Conservation (phyloP, 2,797 vertebrate species). For the Hippoglossus hippoglossus region DNA sequence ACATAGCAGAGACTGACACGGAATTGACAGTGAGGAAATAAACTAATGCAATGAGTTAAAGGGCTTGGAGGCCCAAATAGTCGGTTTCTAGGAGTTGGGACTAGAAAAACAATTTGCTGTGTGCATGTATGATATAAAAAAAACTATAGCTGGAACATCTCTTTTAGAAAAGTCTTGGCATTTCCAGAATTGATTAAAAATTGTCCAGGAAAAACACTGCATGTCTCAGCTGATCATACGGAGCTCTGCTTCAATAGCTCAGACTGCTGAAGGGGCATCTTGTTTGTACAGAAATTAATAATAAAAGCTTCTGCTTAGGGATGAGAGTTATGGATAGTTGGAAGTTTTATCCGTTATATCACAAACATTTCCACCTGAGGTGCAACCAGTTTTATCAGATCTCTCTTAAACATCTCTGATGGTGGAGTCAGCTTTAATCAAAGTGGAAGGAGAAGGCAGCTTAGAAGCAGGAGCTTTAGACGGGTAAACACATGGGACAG, state of each 20-base stretch:
- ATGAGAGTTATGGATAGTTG: background rate
- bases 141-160: too few species aligned
- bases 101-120: background rate
- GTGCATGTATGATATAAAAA: background rate
- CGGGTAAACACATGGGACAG: background rate
- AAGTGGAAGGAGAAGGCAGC: background rate
- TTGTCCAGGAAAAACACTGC: too few species aligned
- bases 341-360: background rate
- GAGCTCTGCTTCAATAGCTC: background rate
- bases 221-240: too few species aligned
- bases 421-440: background rate
- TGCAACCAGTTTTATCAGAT: background rate
- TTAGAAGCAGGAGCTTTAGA: background rate
- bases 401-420: background rate
- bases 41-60: too few species aligned
- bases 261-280: background rate
- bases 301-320: too few species aligned
- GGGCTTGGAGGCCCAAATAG: too few species aligned
- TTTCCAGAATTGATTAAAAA: too few species aligned
- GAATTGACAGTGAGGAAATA: too few species aligned
- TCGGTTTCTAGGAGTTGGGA: too few species aligned
- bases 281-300: background rate
- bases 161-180: too few species aligned
- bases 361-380: background rate
- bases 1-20: too few species aligned